Base-by-base conservation (phyloP, 64 coral and sea anemone species). In the Trachythela sp. region DNA sequence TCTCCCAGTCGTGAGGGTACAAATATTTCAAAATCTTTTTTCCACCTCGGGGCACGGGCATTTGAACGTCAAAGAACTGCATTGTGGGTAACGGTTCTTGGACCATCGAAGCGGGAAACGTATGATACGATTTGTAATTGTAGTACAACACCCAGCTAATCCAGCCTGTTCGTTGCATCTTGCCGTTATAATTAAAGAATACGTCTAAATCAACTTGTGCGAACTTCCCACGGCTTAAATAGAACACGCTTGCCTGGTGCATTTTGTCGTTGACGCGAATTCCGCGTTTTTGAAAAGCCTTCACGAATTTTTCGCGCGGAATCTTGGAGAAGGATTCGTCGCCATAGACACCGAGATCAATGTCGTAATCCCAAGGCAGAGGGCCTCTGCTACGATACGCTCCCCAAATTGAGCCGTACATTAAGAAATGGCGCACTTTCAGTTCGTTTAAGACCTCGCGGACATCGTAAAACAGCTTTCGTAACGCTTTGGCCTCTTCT, bases 401-500 rank as follows among this genome's bases (percentile, higher is more conserved):
- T 36, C 75, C 75, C 75, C 75, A 80, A 37, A 80, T 80, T 9
- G 75, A 80, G 20, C 75, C 75, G 75, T 80, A 80, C 33, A 80
- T 80, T 13, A 80, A 39, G 8, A 80, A 80, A 80, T 80, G 8
- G 32, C 8, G 30, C 2, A 80, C 38, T 35, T 80, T 80, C 8
- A 80, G 9, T 80, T 80, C 15, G 4, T 37, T 80, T 17, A 80
- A 8, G 20, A 80, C 38, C 2, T 80, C 38, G 31, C 0, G 32
- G 20, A 80, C 75, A 80, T 80, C 75, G 9, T 36, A 22, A 29
- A 80, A 80, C 35, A 80, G 30, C 35, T 80, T 8, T 13, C 31
- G 31, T 17, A 80, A 39, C 2, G 31, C 26, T 17, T 36, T 38
- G 31, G 75, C 31, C 35, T 80, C 75, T 38, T 80, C 75, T 34